Evolutionary conservation across 1,140 invertebrate species (phyloP), one percentile per base, ranked within the genome.

Genomic region (Drosophila littoralis): DNA sequence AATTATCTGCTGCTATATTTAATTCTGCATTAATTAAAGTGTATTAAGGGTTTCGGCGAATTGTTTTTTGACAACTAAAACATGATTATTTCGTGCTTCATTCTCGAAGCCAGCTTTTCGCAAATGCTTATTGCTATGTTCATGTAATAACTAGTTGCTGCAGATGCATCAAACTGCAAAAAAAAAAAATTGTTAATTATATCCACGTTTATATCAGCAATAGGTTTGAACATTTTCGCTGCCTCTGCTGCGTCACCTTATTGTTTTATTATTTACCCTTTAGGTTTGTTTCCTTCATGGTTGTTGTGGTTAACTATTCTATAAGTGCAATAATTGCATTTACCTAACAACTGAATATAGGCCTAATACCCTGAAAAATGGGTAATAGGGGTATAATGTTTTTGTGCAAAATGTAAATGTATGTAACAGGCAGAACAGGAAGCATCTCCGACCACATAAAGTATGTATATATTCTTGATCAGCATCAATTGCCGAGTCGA

Each of bases 111-210:
- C 17, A 17, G 17, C 17, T 17, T 17, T 17, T 17, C 17, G 17
- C 10, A 45, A 61, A 6, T 32, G 22, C 33, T 9, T n/a, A 6
- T 28, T 10, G 9, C 12, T 54, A 35, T 48, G 35, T 43, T 13
- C 12, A 42, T 35, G 36, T 28, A 55, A 40, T 58, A 50, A n/a
- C 15, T 38, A 6, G 7, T 38, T 38, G 38, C 42, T 60, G 32
- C 43, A 8, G 28, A 52, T 45, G 17, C 28, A 15, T 69, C 58
- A 55, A 59, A 10, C 51, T 43, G 22, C 22, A 22, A 22, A 22
- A n/a, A 43, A 69, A 69, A 45, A 28, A 35, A 12, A 51, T 63
- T 54, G 48, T 15, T 61, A 69, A 54, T 55, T 63, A 70, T 36
- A 40, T 12, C 15, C 35, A 55, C 51, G 64, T 55, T 64, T 64